A percentile compares a stretch with the other conserved stretches of the same genome.
These are phyloP conservation scores for Cheilosia vulpina DNA, from an alignment of 2,888 invertebrate genomes.

Conservation along the genomic window DNA sequence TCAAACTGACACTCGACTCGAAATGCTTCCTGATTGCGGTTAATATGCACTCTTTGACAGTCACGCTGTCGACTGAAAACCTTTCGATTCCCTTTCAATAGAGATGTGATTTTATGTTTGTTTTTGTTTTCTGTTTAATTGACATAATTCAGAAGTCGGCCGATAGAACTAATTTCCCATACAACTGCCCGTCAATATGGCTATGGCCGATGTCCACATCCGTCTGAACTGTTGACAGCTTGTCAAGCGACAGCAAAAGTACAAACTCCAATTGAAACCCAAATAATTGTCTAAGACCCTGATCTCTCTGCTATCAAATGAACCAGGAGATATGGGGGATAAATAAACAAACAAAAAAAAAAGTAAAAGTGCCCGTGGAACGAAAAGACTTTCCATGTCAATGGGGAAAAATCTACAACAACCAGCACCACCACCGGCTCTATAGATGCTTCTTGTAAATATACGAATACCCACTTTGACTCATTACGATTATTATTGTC, in stretches of 20 bases:
- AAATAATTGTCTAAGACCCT: conserved; percentile 36
- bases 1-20: conserved; percentile 48
- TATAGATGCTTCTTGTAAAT: conserved; percentile 41
- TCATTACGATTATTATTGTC: conserved; percentile 71
- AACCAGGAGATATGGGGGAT: background rate
- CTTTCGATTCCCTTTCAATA: conserved; percentile 41
- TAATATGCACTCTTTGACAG: conserved; percentile 55
- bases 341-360: background rate
- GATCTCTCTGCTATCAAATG: conserved; percentile 14
- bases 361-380: conserved; percentile 42
- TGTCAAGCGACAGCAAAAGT: conserved; percentile 20
- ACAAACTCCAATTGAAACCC: conserved; percentile 6
- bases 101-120: background rate
- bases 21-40: conserved; percentile 60
- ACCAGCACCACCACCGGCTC: background rate
- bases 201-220: conserved; percentile 19
- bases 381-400: conserved; percentile 43
- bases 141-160: conserved; percentile 47
- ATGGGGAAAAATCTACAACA: conserved; percentile 49
- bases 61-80: conserved; percentile 47
- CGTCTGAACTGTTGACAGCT: conserved; percentile 29
- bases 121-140: conserved; percentile 34
- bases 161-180: conserved; percentile 22
- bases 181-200: conserved; percentile 34
- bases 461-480: conserved; percentile 38